These are phyloP conservation scores for Montifringilla adamsi DNA, from an alignment of 2,113 vertebrate species.

Conservation along the genomic window DNA sequence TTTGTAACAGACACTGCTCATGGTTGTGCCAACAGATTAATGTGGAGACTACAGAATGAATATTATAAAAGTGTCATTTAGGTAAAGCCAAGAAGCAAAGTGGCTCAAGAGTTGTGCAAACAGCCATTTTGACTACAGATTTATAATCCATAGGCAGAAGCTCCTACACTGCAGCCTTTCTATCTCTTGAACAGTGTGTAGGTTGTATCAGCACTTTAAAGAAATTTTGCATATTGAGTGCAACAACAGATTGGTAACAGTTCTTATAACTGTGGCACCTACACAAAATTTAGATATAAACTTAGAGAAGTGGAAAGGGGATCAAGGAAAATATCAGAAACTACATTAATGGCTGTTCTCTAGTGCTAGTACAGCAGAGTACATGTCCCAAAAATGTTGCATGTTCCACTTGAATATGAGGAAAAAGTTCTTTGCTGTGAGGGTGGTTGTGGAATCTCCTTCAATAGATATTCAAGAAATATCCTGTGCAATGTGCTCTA, in stretches of 20 bases:
- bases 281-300: background rate
- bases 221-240: background rate
- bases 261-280: background rate
- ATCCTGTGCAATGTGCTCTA: background rate
- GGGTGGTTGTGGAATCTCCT: background rate
- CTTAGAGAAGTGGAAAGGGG: background rate
- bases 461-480: background rate
- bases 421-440: background rate
- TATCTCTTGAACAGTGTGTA: background rate
- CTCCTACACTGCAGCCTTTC: background rate
- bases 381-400: background rate
- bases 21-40: background rate
- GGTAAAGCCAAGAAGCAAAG: background rate
- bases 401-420: background rate
- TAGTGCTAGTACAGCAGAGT: background rate
- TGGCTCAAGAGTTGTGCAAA: background rate
- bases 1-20: background rate
- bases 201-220: background rate
- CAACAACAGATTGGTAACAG: background rate
- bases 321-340: background rate
- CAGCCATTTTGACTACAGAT: background rate
- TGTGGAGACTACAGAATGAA: background rate
- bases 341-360: background rate
- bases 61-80: background rate
- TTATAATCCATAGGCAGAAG: background rate